Conservation (phyloP, 2,888 invertebrate genomes). For the Hirudinaria manillensis region DNA sequence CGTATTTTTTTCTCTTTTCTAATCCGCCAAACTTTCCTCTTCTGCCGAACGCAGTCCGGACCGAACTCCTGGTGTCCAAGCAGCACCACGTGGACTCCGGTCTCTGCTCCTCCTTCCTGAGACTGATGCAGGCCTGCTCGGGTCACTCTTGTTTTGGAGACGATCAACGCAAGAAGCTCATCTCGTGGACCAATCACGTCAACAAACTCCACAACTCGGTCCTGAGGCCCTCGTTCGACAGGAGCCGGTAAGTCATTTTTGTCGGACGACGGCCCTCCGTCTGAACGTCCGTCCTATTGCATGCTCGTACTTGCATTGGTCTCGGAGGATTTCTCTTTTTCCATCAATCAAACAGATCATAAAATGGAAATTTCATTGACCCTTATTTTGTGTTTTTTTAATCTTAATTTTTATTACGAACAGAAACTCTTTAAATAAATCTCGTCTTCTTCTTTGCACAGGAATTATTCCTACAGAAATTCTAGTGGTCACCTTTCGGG, state of each 20-base stretch:
- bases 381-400: no score
- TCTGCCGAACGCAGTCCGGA: background rate
- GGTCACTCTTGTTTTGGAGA: constrained; percentile 57
- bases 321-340: no score
- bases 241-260: constrained; percentile 1
- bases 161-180: constrained; percentile 62
- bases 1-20: background rate
- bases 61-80: constrained; percentile 2
- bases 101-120: constrained; percentile 12
- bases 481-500: background rate
- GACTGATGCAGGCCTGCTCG: background rate
- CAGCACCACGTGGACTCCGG: background rate
- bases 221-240: background rate
- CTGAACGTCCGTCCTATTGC: no score
- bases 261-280: no score
- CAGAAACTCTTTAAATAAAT: no score
- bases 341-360: no score
- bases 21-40: background rate
- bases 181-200: constrained; percentile 62
- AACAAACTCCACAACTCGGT: constrained; percentile 37
- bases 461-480: no score
- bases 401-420: no score
- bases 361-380: no score
- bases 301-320: no score
- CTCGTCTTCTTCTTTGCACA: no score